These are phyloP conservation scores for Agelastica alni DNA, from an alignment of 2,888 invertebrate species.

Conservation along the genomic window DNA sequence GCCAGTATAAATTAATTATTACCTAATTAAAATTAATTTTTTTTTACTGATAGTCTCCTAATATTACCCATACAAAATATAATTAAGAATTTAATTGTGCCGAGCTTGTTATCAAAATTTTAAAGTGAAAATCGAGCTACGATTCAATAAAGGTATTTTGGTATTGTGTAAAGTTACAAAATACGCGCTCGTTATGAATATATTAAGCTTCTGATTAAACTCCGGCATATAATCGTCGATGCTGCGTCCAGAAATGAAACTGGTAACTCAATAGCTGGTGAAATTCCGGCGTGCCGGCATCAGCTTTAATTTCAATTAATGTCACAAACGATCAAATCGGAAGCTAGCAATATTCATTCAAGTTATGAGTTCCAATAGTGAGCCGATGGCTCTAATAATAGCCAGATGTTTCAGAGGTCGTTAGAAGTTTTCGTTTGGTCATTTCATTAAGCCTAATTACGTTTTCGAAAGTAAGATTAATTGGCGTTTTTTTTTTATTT, in stretches of 20 bases:
- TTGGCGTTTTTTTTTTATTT: neutral
- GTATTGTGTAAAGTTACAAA: too few relatives aligned
- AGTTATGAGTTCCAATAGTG: slow-evolving; percentile 25
- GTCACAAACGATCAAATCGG: slow-evolving; percentile 36
- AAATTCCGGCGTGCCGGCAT: slow-evolving; percentile 20
- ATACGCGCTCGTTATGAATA: too few relatives aligned
- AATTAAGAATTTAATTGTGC: too few relatives aligned
- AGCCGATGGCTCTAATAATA: neutral
- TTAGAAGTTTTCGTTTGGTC: neutral
- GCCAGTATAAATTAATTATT: too few relatives aligned
- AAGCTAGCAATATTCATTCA: slow-evolving; percentile 37
- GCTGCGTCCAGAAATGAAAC: slow-evolving; percentile 14
- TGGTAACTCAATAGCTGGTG: slow-evolving; percentile 21
- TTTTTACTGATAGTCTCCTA: too few relatives aligned
- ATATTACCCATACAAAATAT: too few relatives aligned
- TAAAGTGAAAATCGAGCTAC: too few relatives aligned
- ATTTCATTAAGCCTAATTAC: neutral
- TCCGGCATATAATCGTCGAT: slow-evolving; percentile 3
- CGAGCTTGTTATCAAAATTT: too few relatives aligned
- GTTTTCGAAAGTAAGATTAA: neutral
- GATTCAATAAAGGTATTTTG: too few relatives aligned
- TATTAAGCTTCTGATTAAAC: slow-evolving; percentile 10
- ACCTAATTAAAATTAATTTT: too few relatives aligned
- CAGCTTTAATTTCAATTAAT: slow-evolving; percentile 39
- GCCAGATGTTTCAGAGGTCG: neutral